Evolutionary conservation across 2,888 invertebrate genomes (phyloP).

Genomic region (Pyrochroa serraticornis): DNA sequence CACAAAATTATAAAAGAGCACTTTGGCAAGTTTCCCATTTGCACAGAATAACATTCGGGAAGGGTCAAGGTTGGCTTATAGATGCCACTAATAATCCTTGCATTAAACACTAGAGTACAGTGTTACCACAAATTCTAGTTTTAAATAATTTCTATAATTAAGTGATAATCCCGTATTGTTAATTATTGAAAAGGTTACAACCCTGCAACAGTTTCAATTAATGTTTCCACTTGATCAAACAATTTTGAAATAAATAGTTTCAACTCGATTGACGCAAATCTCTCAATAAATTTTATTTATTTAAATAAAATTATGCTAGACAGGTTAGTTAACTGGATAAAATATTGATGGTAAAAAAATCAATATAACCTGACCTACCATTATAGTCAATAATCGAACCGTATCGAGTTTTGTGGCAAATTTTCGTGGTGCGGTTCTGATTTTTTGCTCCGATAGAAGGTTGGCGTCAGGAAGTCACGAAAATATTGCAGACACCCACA

Average conservation of each 20-base stretch:
- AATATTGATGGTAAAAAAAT: too few species aligned
- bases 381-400: too few species aligned
- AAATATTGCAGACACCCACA: conserved; percentile 14
- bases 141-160: neutral
- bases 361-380: too few species aligned
- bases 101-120: conserved; percentile 12
- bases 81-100: conserved; percentile 7
- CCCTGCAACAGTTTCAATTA: too few species aligned
- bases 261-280: too few species aligned
- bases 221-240: too few species aligned
- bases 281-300: too few species aligned
- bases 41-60: conserved; percentile 18
- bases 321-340: too few species aligned
- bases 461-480: conserved; percentile 17
- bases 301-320: too few species aligned
- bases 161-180: too few species aligned
- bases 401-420: neutral
- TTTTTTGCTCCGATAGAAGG: neutral
- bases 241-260: too few species aligned
- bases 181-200: too few species aligned
- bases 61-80: conserved; percentile 12
- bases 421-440: neutral
- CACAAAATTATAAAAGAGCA: conserved; percentile 2
- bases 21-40: conserved; percentile 23
- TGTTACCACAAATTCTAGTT: conserved; percentile 8